phyloP scores from a whole-genome alignment of 2,888 invertebrate species.

The Thysanoteuthis rhombus region DNA sequence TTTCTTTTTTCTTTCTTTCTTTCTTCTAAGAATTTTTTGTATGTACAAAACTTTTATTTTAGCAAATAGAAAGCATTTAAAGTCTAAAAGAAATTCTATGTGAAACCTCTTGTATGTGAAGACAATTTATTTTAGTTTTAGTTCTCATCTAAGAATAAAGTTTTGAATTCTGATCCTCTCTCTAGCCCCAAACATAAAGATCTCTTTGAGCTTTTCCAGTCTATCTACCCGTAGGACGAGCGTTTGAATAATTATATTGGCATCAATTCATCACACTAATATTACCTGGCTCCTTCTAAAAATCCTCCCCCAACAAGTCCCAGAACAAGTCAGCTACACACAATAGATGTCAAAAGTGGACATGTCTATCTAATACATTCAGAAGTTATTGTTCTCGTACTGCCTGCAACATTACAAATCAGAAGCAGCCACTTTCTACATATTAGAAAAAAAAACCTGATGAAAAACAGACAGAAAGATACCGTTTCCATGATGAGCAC shows the following conservation, averaged over 20 bases:
- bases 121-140: not conserved
- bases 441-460: not conserved
- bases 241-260: not conserved
- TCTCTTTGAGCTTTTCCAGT: not conserved
- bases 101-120: slow-evolving; percentile 31
- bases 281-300: not conserved
- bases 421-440: slow-evolving; percentile 28
- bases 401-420: slow-evolving; percentile 28
- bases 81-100: not conserved
- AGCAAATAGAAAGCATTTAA: not conserved
- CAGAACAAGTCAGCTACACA: slow-evolving; percentile 22
- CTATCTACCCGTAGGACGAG: not conserved
- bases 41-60: not conserved
- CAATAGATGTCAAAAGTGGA: slow-evolving; percentile 19
- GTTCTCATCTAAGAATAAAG: not conserved
- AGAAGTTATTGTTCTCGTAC: not conserved
- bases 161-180: not conserved
- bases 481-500: not conserved
- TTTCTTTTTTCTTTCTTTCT: too few species aligned
- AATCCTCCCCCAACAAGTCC: not conserved
- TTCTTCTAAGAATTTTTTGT: not conserved
- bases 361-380: not conserved
- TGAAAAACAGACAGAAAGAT: slow-evolving; percentile 1
- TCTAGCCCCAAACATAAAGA: not conserved
- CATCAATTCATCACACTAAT: slow-evolving; percentile 12